Evolutionary conservation across 2,888 invertebrate genomes (phyloP).

Genomic region (Pristionchus entomophagus): DNA sequence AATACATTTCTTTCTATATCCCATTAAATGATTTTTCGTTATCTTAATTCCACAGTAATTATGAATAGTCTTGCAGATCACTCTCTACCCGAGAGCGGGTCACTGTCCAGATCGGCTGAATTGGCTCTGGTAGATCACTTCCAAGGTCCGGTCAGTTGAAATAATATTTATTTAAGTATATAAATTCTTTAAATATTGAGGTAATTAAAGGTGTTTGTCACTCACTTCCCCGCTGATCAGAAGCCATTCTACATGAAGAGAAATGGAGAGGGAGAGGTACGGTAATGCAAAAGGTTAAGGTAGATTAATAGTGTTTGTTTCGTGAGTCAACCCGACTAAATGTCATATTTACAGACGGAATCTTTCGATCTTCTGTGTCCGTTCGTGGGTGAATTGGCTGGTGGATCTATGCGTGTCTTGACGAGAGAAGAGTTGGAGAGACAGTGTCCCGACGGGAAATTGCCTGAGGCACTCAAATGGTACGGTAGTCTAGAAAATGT

Average conservation of each 20-base stretch:
- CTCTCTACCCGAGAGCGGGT: slow-evolving; percentile 35
- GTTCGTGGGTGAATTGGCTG: slow-evolving; percentile 91
- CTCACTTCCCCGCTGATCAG: slow-evolving; percentile 88
- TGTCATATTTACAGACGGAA: slow-evolving; percentile 74
- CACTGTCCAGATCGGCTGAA: slow-evolving; percentile 44
- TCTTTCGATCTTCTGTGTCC: slow-evolving; percentile 90
- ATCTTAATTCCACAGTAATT: too few relatives aligned
- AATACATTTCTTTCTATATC: too few relatives aligned
- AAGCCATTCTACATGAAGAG: slow-evolving; percentile 94
- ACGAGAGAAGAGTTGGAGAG: slow-evolving; percentile 80
- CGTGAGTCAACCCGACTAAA: neutral
- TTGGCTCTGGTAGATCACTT: slow-evolving; percentile 44
- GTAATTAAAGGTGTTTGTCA: slow-evolving; percentile 87
- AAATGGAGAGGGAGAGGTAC: slow-evolving; percentile 49
- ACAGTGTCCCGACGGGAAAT: slow-evolving; percentile 40
- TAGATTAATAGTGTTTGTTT: neutral
- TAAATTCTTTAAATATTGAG: neutral
- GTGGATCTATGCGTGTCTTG: slow-evolving; percentile 94
- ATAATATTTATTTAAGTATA: neutral
- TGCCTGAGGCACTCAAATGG: slow-evolving; percentile 41
- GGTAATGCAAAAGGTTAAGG: neutral
- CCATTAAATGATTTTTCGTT: too few relatives aligned
- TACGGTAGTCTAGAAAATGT: neutral
- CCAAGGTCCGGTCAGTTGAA: slow-evolving; percentile 5
- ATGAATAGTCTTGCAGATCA: neutral